phyloP scores from a whole-genome alignment of 2,797 vertebrate genomes.

The Austrolebias charrua region DNA sequence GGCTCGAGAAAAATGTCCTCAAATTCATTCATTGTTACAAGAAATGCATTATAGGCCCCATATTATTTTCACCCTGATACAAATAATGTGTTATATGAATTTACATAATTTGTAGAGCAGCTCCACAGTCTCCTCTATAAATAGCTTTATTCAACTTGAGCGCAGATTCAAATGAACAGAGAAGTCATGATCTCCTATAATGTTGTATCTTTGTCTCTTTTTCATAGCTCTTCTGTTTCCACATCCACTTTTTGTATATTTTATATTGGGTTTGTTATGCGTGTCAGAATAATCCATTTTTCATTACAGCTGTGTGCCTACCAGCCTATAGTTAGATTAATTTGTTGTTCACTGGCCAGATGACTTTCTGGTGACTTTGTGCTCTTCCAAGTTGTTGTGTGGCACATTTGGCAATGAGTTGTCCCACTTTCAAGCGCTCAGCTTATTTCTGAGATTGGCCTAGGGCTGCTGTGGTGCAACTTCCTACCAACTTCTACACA shows the following conservation, averaged over 20 bases:
- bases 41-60: constrained; percentile 73
- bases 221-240: constrained; percentile 34
- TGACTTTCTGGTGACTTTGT: constrained; percentile 64
- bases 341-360: constrained; percentile 54
- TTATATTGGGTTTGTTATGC: constrained; percentile 40
- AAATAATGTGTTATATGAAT: constrained; percentile 79
- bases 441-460: constrained; percentile 39
- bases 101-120: constrained; percentile 71
- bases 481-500: constrained; percentile 21
- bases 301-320: constrained; percentile 17
- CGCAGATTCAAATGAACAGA: constrained; percentile 62
- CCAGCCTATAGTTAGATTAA: constrained; percentile 42
- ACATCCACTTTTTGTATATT: constrained; percentile 45
- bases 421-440: constrained; percentile 59
- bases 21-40: constrained; percentile 71
- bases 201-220: constrained; percentile 62
- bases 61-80: constrained; percentile 73
- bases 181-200: constrained; percentile 64
- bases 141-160: constrained; percentile 73
- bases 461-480: constrained; percentile 32
- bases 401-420: constrained; percentile 18
- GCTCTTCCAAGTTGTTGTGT: constrained; percentile 47
- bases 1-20: constrained; percentile 61
- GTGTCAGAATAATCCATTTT: constrained; percentile 38
- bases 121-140: constrained; percentile 70